A percentile compares a stretch with the other conserved stretches of the same genome.
Evolutionary conservation across 2,113 vertebrate species (phyloP).

Genomic region (Aspiorhynchus laticeps): DNA sequence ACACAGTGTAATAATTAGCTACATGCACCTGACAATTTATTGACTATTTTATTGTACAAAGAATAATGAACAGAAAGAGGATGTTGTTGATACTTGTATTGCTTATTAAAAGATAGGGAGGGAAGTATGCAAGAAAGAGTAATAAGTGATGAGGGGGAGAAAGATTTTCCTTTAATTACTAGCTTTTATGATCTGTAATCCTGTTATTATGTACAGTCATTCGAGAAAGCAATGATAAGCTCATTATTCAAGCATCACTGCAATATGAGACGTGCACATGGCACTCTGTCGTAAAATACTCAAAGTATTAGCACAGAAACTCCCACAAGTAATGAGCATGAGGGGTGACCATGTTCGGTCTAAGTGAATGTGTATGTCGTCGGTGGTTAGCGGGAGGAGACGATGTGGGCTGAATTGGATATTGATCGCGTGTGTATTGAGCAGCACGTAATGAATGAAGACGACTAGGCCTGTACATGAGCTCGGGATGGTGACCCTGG

Average conservation of each 20-base stretch:
- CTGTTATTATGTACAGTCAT: slow-evolving; percentile 11
- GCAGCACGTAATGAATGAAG: slow-evolving; percentile 50
- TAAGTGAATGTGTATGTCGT: slow-evolving; percentile 47
- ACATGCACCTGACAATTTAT: slow-evolving; percentile 54
- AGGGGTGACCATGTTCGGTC: slow-evolving; percentile 60
- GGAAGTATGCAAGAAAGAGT: slow-evolving; percentile 16
- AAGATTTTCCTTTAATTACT: slow-evolving; percentile 36
- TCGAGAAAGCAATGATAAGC: slow-evolving; percentile 18
- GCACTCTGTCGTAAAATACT: background rate
- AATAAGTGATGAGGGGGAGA: background rate
- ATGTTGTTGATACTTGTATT: slow-evolving; percentile 42
- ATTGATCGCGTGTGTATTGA: slow-evolving; percentile 67
- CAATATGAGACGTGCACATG: slow-evolving; percentile 14
- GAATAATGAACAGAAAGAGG: slow-evolving; percentile 51
- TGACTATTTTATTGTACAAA: slow-evolving; percentile 50
- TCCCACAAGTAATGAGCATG: slow-evolving; percentile 53
- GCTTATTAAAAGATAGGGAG: slow-evolving; percentile 25
- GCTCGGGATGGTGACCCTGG: slow-evolving; percentile 32
- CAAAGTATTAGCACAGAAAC: slow-evolving; percentile 45
- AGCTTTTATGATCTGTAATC: slow-evolving; percentile 33
- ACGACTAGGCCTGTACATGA: slow-evolving; percentile 44
- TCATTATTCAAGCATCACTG: slow-evolving; percentile 19
- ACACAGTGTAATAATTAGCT: slow-evolving; percentile 54
- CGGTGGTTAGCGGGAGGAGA: slow-evolving; percentile 63
- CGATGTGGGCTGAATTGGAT: slow-evolving; percentile 71